Percentiles rank a stretch among this genome's conserved stretches.
phyloP scores from a whole-genome alignment of 1,140 invertebrate species.

The Nebria ingens region DNA sequence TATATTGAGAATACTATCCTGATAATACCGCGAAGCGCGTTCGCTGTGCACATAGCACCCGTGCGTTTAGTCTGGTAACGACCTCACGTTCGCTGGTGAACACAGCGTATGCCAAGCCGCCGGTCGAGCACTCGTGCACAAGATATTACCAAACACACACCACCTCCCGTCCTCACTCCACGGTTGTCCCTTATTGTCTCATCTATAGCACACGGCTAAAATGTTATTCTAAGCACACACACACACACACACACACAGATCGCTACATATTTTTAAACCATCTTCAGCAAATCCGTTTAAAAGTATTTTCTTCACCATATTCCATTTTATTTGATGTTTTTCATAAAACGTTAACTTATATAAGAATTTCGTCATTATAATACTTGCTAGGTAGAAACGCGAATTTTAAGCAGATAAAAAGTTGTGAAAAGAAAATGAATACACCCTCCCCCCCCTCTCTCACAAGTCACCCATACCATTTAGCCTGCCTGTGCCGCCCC shows the following conservation, averaged over 20 bases:
- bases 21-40: constrained; percentile 1
- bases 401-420: constrained; percentile 9
- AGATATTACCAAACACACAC: too few relatives aligned
- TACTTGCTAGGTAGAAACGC: not conserved
- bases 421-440: constrained; percentile 6
- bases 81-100: constrained; percentile 6
- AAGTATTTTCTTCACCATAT: not conserved
- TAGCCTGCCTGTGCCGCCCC: not conserved
- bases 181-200: not conserved
- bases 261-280: too few relatives aligned
- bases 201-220: too few relatives aligned
- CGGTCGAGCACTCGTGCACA: too few relatives aligned
- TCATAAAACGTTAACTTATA: constrained; percentile 4
- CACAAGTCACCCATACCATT: not conserved
- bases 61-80: constrained; percentile 1
- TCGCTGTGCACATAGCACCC: not conserved
- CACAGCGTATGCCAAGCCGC: too few relatives aligned
- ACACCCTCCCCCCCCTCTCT: too few relatives aligned
- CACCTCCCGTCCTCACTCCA: not conserved
- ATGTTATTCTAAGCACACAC: too few relatives aligned
- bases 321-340: constrained; percentile 6
- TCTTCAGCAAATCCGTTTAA: too few relatives aligned
- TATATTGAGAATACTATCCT: constrained; percentile 26
- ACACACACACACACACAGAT: too few relatives aligned
- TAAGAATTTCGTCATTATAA: constrained; percentile 9